These are phyloP conservation scores for Cynopterus sphinx DNA, from an alignment of 2,797 vertebrate species.

Conservation along the genomic window DNA sequence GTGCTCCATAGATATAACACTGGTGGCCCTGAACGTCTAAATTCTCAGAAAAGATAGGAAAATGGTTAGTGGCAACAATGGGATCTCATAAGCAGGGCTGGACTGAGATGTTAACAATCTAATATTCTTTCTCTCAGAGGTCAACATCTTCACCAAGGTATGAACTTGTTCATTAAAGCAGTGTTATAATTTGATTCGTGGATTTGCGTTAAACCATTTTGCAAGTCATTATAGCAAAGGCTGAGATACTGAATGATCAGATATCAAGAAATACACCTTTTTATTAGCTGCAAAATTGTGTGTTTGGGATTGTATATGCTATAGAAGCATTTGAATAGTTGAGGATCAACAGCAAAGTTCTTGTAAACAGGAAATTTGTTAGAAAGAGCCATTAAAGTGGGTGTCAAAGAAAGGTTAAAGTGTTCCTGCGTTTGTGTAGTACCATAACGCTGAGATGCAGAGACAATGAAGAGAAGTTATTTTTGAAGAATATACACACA, in stretches of 20 bases:
- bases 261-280: neutral
- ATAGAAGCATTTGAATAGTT: neutral
- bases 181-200: neutral
- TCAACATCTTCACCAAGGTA: neutral
- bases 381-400: neutral
- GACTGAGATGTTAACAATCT: neutral
- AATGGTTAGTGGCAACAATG: neutral
- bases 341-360: neutral
- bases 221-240: slow-evolving; percentile 1
- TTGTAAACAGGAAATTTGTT: neutral
- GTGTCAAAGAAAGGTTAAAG: neutral
- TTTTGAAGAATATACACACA: neutral
- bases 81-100: neutral
- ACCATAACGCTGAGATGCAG: neutral
- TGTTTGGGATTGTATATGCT: neutral
- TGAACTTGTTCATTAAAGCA: neutral
- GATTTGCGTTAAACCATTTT: neutral
- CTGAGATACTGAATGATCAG: neutral
- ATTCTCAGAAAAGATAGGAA: neutral
- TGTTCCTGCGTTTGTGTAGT: neutral
- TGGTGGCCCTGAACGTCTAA: neutral
- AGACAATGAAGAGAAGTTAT: neutral
- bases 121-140: neutral
- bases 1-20: neutral
- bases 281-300: neutral